Percentiles rank a stretch among this genome's conserved stretches.
Evolutionary conservation across 2,797 vertebrate species (phyloP).

Genomic region (Gallinago solitaria): DNA sequence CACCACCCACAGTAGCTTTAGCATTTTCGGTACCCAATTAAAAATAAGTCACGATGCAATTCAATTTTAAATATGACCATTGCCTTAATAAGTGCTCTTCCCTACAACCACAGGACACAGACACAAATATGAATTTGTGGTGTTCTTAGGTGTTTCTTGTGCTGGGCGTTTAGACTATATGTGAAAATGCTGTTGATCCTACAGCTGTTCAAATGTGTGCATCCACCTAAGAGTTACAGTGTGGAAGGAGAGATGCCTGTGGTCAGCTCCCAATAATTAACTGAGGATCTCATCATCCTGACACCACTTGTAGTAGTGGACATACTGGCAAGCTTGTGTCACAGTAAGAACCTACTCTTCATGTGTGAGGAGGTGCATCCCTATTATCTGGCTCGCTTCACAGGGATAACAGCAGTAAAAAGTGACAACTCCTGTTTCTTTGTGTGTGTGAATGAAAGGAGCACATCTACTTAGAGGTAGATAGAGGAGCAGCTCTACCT

Average conservation of each 20-base stretch:
- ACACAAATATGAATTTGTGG: not conserved
- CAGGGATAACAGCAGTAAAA: not conserved
- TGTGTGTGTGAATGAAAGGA: not conserved
- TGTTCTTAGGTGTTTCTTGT: not conserved
- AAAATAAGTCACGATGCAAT: not conserved
- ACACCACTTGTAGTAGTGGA: rapidly evolving
- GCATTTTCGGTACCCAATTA: not conserved
- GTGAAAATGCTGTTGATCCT: not conserved
- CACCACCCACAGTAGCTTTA: not conserved
- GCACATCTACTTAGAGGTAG: not conserved
- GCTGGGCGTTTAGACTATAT: not conserved
- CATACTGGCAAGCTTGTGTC: not conserved
- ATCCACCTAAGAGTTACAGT: not conserved
- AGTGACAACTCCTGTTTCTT: not conserved
- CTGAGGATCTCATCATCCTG: not conserved
- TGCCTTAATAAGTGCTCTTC: not conserved
- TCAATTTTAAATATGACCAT: not conserved
- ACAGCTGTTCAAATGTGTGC: not conserved
- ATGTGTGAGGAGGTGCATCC: not conserved
- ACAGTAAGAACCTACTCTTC: not conserved
- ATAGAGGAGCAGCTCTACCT: not conserved
- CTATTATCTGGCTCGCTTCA: not conserved
- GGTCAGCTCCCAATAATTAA: not conserved
- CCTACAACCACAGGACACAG: not conserved
- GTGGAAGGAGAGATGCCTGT: not conserved